A percentile compares a stretch with the other conserved stretches of the same genome.
Evolutionary conservation across 2,888 invertebrate species (phyloP).

Genomic region (Heliconius erato): DNA sequence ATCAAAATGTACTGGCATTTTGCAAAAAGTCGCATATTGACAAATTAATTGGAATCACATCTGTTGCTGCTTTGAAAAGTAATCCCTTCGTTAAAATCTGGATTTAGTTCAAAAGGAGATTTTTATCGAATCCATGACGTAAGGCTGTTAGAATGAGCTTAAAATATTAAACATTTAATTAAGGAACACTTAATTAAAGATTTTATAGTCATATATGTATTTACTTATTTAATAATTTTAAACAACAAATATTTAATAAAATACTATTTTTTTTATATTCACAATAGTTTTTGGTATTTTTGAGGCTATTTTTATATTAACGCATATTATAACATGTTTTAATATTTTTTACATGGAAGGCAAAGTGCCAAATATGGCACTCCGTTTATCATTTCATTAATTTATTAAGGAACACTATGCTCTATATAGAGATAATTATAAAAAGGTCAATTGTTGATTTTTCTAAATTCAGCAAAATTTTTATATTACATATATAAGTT

Average conservation of each 20-base stretch:
- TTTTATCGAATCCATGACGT: constrained; percentile 4
- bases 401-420: too few relatives aligned
- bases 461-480: too few relatives aligned
- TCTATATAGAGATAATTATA: too few relatives aligned
- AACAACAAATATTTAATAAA: not conserved
- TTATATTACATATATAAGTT: too few relatives aligned
- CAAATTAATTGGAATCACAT: constrained; percentile 37
- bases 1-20: constrained; percentile 43
- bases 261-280: too few relatives aligned
- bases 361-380: too few relatives aligned
- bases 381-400: too few relatives aligned
- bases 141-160: constrained; percentile 1
- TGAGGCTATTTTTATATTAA: too few relatives aligned
- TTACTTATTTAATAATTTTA: not conserved
- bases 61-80: constrained; percentile 21
- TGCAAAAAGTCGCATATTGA: constrained; percentile 14
- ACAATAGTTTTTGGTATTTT: too few relatives aligned
- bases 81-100: constrained; percentile 30
- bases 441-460: too few relatives aligned
- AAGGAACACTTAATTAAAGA: not conserved
- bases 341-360: too few relatives aligned
- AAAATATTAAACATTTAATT: constrained; percentile 2
- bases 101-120: constrained; percentile 17
- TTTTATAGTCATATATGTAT: not conserved
- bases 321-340: too few relatives aligned